Percentiles rank a stretch among this genome's conserved stretches.
Conservation (phyloP, 2,113 vertebrate species). For the Lepus timidus region DNA sequence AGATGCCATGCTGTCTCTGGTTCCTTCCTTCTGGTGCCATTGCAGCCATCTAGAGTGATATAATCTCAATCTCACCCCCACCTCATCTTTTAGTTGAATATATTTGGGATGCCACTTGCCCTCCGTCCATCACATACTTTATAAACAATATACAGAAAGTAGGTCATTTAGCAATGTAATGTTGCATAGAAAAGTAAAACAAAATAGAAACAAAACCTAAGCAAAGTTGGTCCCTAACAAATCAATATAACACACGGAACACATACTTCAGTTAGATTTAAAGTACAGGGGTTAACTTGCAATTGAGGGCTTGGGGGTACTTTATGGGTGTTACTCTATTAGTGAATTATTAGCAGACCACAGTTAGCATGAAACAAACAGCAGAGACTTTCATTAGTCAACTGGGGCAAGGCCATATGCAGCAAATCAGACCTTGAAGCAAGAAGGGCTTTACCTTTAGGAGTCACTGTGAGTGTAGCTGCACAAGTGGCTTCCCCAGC, state of each 20-base stretch:
- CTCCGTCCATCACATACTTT: neutral
- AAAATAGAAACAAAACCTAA: neutral
- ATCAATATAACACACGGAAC: constrained; percentile 8
- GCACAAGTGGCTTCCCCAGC: constrained; percentile 91
- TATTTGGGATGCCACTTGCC: neutral
- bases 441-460: constrained; percentile 89
- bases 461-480: constrained; percentile 92
- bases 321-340: constrained; percentile 75
- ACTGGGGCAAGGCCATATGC: constrained; percentile 64
- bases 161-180: neutral
- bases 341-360: constrained; percentile 75
- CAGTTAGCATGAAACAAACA: constrained; percentile 73
- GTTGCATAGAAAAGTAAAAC: constrained; percentile 48
- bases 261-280: constrained; percentile 42
- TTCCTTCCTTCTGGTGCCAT: constrained; percentile 71
- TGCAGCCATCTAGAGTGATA: constrained; percentile 56
- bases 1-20: neutral
- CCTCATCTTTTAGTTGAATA: neutral
- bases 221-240: neutral
- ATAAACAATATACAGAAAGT: neutral
- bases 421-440: constrained; percentile 84
- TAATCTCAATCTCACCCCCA: neutral
- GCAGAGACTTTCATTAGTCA: constrained; percentile 84
- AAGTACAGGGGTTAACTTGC: neutral
- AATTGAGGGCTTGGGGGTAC: constrained; percentile 66